Base-by-base conservation (phyloP, 2,888 invertebrate genomes). In the Drosophila cognata region DNA sequence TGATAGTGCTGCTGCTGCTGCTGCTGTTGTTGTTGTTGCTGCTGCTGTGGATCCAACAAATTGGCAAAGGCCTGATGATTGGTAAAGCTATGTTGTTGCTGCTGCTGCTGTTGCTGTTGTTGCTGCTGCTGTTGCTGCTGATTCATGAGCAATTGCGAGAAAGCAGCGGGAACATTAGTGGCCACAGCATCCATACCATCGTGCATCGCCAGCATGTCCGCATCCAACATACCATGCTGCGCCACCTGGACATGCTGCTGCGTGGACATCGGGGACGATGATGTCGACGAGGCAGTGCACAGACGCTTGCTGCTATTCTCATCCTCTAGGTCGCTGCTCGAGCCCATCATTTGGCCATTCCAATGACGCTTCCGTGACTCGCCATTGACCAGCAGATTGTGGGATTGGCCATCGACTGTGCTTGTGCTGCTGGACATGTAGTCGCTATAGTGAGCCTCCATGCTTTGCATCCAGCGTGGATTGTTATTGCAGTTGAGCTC, bases 391-490 rank as follows among this genome's bases (percentile, higher is more conserved):
- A 86, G 29, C 56, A 81, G 43, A 51, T 74, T 78, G 31, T 81
- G 76, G 0, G 71, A 0, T 29, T 77, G 81, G 2, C 77, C 78
- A 66, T 88, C 90, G n/a, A 78, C 83, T 4, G 82, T 78, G 71
- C 78, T 90, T 11, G 73, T 76, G 43, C 60, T 75, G 56, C 69
- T 88, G 28, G 91, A 80, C 74, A 92, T 86, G 48, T 92, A 92
- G 55, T 92, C 93, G 10, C 87, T 90, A 57, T 92, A 91, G 72
- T 92, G 92, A 18, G 92, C 91, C 59, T 92, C 93, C 90, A 92
- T 92, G 72, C 91, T 91, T 65, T 92, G 92, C 91, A 92, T 92
- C 92, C 92, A 92, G 56, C 93, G 91, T 0, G 92, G 92, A 76
- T 91, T 92, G 64, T 91, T 91, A 63, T 89, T 90, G 60, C 91